Percentiles rank a stretch among this genome's conserved stretches.
phyloP scores from a whole-genome alignment of 1,140 invertebrate species.

The Drosophila burlai region DNA sequence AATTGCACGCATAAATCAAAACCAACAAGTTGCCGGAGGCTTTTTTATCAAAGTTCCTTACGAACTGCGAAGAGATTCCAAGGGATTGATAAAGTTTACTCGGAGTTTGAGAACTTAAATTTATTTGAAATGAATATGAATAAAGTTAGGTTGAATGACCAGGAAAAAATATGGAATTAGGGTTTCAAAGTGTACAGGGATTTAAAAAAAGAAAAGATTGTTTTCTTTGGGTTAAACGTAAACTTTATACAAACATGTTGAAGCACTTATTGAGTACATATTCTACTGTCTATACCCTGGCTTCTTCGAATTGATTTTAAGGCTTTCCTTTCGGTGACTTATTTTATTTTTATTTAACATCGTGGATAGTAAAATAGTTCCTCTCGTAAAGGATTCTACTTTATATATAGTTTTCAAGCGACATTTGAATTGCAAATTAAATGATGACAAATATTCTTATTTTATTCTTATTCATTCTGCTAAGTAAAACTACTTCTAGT shows the following conservation, averaged over 20 bases:
- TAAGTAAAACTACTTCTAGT: too few species aligned
- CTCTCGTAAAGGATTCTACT: too few species aligned
- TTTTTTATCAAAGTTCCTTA: neutral
- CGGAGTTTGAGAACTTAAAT: neutral
- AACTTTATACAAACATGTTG: neutral
- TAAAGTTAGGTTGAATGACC: constrained; percentile 1
- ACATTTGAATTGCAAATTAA: too few species aligned
- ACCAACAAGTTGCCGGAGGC: constrained; percentile 48
- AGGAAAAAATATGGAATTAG: too few species aligned
- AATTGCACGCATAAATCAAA: constrained; percentile 72
- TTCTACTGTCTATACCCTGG: too few species aligned
- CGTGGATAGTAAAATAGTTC: too few species aligned
- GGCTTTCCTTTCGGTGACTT: too few species aligned
- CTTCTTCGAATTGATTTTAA: neutral
- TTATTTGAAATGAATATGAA: neutral
- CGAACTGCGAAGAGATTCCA: constrained; percentile 16
- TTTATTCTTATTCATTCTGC: too few species aligned
- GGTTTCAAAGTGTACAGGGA: neutral
- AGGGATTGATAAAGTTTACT: constrained; percentile 34
- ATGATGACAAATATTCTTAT: too few species aligned
- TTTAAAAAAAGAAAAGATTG: neutral
- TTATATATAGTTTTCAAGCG: too few species aligned
- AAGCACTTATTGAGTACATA: neutral
- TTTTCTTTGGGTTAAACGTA: neutral
- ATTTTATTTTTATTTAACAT: too few species aligned